Evolutionary conservation across 2,888 invertebrate genomes (phyloP).

Genomic region (Diarsia rubi): DNA sequence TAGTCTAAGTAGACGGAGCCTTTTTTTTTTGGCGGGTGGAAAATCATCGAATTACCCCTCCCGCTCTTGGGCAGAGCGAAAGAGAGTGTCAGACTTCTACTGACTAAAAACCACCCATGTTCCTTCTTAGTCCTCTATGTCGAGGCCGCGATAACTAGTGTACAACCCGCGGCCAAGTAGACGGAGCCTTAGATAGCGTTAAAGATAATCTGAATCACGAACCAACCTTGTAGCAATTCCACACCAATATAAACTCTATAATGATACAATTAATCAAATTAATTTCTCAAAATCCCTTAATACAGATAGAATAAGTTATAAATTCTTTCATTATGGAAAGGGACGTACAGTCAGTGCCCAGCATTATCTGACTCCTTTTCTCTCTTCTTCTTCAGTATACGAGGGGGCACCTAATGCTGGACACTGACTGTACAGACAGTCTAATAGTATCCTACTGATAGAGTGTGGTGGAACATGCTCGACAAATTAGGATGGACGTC

Average conservation of each 20-base stretch:
- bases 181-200: neutral
- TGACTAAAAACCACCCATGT: no score
- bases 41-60: no score
- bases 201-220: constrained; percentile 43
- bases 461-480: constrained; percentile 74
- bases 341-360: constrained; percentile 38
- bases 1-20: neutral
- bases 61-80: no score
- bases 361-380: no score
- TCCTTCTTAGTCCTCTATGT: no score
- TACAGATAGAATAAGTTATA: constrained; percentile 69
- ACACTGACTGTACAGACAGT: no score
- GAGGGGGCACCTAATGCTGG: no score
- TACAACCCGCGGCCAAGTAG: no score
- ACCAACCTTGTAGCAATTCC: constrained; percentile 17
- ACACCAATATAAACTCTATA: constrained; percentile 20
- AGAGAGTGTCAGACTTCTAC: no score
- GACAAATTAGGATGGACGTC: constrained; percentile 85
- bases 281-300: constrained; percentile 52
- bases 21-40: no score
- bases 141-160: no score
- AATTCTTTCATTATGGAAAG: constrained; percentile 73
- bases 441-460: constrained; percentile 81
- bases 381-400: no score
- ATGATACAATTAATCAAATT: constrained; percentile 50